Percentiles rank a stretch among this genome's conserved stretches.
These are phyloP conservation scores for Phaenicophaeus curvirostris DNA, from an alignment of 2,797 vertebrate genomes.

Conservation along the genomic window DNA sequence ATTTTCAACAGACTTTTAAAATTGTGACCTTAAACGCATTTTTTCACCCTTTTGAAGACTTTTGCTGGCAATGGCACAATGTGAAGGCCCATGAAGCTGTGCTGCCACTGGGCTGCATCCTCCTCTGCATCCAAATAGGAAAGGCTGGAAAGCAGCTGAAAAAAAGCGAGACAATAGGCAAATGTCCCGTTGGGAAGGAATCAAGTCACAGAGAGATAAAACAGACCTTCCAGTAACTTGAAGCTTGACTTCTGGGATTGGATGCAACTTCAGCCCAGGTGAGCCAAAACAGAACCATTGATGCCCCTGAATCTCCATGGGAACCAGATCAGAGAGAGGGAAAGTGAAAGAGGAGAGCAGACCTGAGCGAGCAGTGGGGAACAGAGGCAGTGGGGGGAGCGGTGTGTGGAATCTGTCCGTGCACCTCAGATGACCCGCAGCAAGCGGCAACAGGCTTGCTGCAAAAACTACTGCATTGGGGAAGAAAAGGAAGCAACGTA, in stretches of 20 bases:
- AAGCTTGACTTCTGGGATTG: not conserved
- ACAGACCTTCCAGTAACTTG: not conserved
- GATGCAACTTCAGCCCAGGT: not conserved
- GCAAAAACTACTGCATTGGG: not conserved
- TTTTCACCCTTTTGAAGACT: not conserved
- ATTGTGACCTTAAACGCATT: not conserved
- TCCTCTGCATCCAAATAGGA: not conserved
- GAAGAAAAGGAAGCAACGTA: not conserved
- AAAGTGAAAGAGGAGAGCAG: not conserved
- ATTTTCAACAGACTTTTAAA: not conserved
- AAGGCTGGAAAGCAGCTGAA: not conserved
- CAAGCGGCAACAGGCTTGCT: not conserved
- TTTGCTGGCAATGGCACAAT: not conserved
- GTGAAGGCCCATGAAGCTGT: accelerated
- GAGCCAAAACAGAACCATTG: not conserved
- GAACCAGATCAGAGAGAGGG: not conserved
- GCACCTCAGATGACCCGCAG: accelerated
- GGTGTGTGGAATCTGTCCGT: accelerated
- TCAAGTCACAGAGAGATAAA: not conserved
- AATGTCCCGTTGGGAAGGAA: not conserved
- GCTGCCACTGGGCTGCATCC: accelerated
- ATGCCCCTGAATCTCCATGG: not conserved
- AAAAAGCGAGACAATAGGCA: not conserved
- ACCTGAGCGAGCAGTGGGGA: accelerated
- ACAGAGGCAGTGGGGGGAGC: accelerated